Base-by-base conservation (phyloP, 2,113 vertebrate species). In the Sceloporus tristichus region DNA sequence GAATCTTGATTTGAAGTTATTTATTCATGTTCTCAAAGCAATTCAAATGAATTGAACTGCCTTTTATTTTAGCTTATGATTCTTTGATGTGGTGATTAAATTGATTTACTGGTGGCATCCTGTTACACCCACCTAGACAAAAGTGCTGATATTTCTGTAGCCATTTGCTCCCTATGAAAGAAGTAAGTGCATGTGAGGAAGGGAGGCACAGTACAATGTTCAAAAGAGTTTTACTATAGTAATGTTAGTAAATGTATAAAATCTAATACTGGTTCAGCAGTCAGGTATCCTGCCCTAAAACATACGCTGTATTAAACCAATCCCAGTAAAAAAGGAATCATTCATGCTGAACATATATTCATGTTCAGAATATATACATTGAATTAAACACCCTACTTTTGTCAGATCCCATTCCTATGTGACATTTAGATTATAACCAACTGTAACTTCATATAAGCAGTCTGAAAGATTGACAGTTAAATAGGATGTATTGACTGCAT, bases 101-200 rank as follows among this genome's bases (percentile, higher is more conserved):
- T 42, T 87, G 62, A 86, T 85, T 89, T 29, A 85, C 88, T 91
- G 79, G 23, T 23, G 66, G 34, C n/a, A 85, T 81, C 75, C 73
- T 75, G 92, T 87, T 94, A 79, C 95, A 98, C 99, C 97, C 97
- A 99, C 99, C 99, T 97, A 97, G 97, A 95, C 95, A 99, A 97
- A 90, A 98, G 95, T 89, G 98, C 97, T 89, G 98, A 97, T 96
- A 99, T 99, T 97, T 99, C 99, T 97, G 96, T 97, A 85, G 97
- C 98, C 98, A 99, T 99, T 96, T 99, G 98, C 68, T 99, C 98
- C 98, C 99, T 99, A 97, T 86, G 97, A 97, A 95, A 97, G 96
- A 96, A 68, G 97, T 94, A 85, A 38, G 92, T 85, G 42, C 70
- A 92, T 81, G 86, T 82, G 91, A 66, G 65, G 14, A 8, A 40